Conservation (phyloP, 2,797 vertebrate species). For the Pipistrellus nathusii region DNA sequence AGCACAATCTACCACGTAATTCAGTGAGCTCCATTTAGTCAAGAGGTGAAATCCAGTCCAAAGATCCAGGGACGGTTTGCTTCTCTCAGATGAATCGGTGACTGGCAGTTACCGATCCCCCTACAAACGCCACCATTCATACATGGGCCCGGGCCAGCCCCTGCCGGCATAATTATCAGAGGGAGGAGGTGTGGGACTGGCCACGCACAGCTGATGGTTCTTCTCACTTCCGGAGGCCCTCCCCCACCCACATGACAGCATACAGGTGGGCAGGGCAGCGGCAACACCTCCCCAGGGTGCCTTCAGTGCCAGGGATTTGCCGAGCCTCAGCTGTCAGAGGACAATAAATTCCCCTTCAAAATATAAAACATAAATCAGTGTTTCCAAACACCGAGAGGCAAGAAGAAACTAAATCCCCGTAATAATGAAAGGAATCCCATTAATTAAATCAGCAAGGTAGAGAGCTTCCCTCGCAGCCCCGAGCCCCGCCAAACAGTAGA, state of each 20-base stretch:
- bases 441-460: slow-evolving; percentile 84
- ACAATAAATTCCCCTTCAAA: slow-evolving; percentile 78
- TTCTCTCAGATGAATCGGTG: slow-evolving; percentile 44
- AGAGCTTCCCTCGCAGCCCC: slow-evolving; percentile 77
- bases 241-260: slow-evolving; percentile 26
- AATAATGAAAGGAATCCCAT: slow-evolving; percentile 77
- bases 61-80: slow-evolving; percentile 53
- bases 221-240: background rate
- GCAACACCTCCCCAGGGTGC: slow-evolving; percentile 65
- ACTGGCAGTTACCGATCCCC: slow-evolving; percentile 69
- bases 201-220: slow-evolving; percentile 37
- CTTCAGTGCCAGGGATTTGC: slow-evolving; percentile 63
- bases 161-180: slow-evolving; percentile 58
- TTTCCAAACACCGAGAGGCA: slow-evolving; percentile 82
- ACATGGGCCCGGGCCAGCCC: slow-evolving; percentile 55
- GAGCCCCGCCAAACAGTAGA: slow-evolving; percentile 82
- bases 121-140: slow-evolving; percentile 57
- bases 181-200: background rate
- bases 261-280: slow-evolving; percentile 54
- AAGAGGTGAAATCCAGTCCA: slow-evolving; percentile 69
- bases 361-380: slow-evolving; percentile 81
- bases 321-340: slow-evolving; percentile 71
- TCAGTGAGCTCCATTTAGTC: slow-evolving; percentile 48
- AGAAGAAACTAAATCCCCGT: slow-evolving; percentile 81
- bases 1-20: slow-evolving; percentile 7